Evolutionary conservation across 2,797 vertebrate species (phyloP), one percentile per base, ranked within the genome.

Genomic region (Pantherophis vulpinus): DNA sequence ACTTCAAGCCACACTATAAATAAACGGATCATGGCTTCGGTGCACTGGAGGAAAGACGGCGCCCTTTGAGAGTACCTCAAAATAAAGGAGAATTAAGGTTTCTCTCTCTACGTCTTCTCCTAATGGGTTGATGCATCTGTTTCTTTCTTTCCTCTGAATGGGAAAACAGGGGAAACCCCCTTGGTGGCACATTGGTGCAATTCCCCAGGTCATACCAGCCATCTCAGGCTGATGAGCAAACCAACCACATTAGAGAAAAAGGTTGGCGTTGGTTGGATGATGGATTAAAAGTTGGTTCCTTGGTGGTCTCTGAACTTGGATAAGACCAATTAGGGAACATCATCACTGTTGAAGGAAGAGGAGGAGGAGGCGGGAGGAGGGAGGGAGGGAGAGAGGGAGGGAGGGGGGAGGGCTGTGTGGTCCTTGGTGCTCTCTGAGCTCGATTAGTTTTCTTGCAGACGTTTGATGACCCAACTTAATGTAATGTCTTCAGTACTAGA

Each of bases 181-280:
- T n/a, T 20, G 2, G 4, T 55, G 59, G 4, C 7, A 18, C 8
- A 0, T 11, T 10, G 20, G 32, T 0, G 9, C 1, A 0, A 37
- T 42, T 42, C 70, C 32, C 70, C 10, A 23, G 18, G 18, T 42
- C 18, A 10, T 0, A 37, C 32, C 70, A 20, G 47, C 47, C 0
- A 16, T 7, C 70, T 37, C 20, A 37, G 1, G 18, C 4, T 4
- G 74, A 79, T 42, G 18, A 79, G 70, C 37, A 79, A 42, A 10
- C 70, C 18, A 23, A 42, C 32, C 18, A 4, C 32, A 42, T 42
- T 37, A 1, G 70, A 79, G 70, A 42, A 79, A 37, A 32, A 79
- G 32, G 60, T 61, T 63, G 60, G 4, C 3, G 3, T 79, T 79
- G 74, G 37, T 3, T 42, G 74, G 74, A 11, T 79, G 74, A 42